Evolutionary conservation across 2,113 vertebrate species (phyloP).

Genomic region (Vanacampus margaritifer): DNA sequence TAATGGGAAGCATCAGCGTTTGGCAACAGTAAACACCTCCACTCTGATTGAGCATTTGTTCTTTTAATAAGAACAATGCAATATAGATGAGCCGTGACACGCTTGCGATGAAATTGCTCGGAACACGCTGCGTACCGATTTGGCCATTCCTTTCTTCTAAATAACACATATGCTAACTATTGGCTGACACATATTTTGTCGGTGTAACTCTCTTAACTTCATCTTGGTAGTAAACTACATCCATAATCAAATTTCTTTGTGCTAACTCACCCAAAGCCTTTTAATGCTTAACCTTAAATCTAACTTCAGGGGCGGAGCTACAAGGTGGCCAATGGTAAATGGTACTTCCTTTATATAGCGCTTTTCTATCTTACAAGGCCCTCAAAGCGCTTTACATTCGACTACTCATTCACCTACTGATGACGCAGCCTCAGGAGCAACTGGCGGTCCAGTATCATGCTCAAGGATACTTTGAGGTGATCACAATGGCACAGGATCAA

Average conservation of each 20-base stretch:
- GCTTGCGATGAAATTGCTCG: slow-evolving; percentile 10
- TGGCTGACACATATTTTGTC: neutral
- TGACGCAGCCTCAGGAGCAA: too few relatives aligned
- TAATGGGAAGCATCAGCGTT: slow-evolving; percentile 43
- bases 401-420: too few relatives aligned
- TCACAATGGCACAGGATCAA: too few relatives aligned
- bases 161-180: neutral
- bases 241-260: neutral
- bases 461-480: too few relatives aligned
- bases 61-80: slow-evolving; percentile 45
- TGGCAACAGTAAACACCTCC: slow-evolving; percentile 45
- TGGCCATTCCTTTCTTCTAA: neutral
- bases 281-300: too few relatives aligned
- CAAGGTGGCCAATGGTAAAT: too few relatives aligned
- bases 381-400: too few relatives aligned
- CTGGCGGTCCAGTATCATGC: too few relatives aligned
- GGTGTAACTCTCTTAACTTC: neutral
- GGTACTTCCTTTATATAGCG: too few relatives aligned
- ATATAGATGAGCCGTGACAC: slow-evolving; percentile 52
- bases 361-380: too few relatives aligned
- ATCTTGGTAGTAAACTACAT: neutral
- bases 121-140: neutral
- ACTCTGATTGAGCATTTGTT: slow-evolving; percentile 43
- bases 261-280: too few relatives aligned
- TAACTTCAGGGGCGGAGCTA: too few relatives aligned